Evolutionary conservation across 2,888 invertebrate species (phyloP).

Genomic region (Epinotia ramella): DNA sequence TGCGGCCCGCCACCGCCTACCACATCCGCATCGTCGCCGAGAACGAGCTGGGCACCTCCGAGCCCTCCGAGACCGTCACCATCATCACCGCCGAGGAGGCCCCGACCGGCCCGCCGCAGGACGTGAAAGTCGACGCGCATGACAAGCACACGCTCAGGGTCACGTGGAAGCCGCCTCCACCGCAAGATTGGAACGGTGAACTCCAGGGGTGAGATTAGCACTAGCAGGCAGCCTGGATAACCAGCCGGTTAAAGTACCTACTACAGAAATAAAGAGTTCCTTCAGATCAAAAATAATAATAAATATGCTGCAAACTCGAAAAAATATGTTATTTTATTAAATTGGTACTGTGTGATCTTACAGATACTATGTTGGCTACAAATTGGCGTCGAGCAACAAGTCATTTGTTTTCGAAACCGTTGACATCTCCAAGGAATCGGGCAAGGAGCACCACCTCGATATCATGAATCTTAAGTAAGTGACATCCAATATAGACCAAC

Average conservation of each 20-base stretch:
- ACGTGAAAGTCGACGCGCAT: slow-evolving; percentile 93
- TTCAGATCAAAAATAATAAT: no score
- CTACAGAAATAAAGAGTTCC: no score
- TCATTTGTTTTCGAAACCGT: slow-evolving; percentile 96
- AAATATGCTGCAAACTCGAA: no score
- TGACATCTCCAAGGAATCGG: slow-evolving; percentile 95
- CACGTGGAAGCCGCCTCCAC: slow-evolving; percentile 95
- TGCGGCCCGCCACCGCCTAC: slow-evolving; percentile 96
- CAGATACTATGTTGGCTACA: slow-evolving; percentile 96
- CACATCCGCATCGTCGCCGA: slow-evolving; percentile 97
- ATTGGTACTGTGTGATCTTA: slow-evolving; percentile 57
- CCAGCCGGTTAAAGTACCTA: not conserved
- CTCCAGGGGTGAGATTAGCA: slow-evolving; percentile 85
- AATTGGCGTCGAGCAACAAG: slow-evolving; percentile 92
- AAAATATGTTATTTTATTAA: no score
- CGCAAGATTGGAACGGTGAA: slow-evolving; percentile 97
- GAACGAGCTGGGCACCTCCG: slow-evolving; percentile 96
- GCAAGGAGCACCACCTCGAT: slow-evolving; percentile 94
- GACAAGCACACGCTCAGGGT: slow-evolving; percentile 95
- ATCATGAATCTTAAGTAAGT: slow-evolving; percentile 90
- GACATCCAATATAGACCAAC: not conserved
- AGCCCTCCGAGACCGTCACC: slow-evolving; percentile 96
- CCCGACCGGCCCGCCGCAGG: slow-evolving; percentile 93
- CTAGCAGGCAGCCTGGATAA: not conserved
- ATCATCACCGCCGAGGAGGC: slow-evolving; percentile 98